phyloP scores from a whole-genome alignment of 2,113 vertebrate species.

The Pelecanoides urinatrix region DNA sequence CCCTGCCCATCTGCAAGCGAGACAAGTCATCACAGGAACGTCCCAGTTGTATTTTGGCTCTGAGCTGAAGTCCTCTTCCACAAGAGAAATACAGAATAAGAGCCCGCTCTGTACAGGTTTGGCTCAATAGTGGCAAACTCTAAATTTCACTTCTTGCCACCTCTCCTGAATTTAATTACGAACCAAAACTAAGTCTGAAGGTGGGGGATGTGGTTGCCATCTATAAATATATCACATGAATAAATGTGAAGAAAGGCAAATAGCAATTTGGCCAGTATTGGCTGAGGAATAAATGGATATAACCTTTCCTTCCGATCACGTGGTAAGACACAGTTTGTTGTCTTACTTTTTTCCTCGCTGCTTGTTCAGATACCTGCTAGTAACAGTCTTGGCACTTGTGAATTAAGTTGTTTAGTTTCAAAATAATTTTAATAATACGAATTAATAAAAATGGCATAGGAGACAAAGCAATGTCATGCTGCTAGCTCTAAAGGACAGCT shows the following conservation, averaged over 20 bases:
- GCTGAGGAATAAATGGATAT: not conserved
- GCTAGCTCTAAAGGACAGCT: not conserved
- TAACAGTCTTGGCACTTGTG: not conserved
- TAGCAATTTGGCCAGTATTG: not conserved
- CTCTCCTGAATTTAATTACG: not conserved
- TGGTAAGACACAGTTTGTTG: not conserved
- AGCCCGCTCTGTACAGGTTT: not conserved
- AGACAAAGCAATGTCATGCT: accelerated
- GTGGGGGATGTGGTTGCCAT: not conserved
- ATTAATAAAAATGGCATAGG: not conserved
- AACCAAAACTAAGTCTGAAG: not conserved
- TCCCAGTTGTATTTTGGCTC: not conserved
- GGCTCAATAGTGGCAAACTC: not conserved
- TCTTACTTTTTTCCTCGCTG: not conserved
- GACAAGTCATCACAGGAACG: accelerated
- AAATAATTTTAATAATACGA: not conserved
- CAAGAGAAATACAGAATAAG: not conserved
- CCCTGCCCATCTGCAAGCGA: not conserved
- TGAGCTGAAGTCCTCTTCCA: not conserved
- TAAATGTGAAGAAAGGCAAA: not conserved
- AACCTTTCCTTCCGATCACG: not conserved
- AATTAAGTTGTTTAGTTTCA: not conserved
- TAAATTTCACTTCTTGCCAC: not conserved
- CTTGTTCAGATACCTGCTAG: not conserved
- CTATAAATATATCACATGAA: not conserved